These are phyloP conservation scores for Drosophila silvestris DNA, from an alignment of 2,888 invertebrate species.

Conservation along the genomic window DNA sequence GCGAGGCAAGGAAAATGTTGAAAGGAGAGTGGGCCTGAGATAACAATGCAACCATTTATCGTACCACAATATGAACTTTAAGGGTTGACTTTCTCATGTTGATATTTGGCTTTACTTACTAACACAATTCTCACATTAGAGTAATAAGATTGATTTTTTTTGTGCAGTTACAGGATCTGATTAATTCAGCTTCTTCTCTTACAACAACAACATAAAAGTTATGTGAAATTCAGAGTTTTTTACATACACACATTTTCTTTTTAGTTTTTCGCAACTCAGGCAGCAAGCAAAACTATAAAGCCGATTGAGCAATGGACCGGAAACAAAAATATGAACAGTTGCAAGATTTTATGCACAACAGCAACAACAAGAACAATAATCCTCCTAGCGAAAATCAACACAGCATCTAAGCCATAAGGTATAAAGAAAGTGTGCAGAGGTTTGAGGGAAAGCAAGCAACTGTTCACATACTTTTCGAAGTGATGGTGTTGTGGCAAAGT, in stretches of 20 bases:
- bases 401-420: conserved; percentile 2
- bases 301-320: conserved; percentile 65
- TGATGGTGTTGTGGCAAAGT: conserved; percentile 40
- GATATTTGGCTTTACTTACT: conserved; percentile 35
- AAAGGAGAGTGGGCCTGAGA: not conserved
- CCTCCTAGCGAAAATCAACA: not conserved
- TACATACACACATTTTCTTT: conserved; percentile 1
- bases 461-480: conserved; percentile 48
- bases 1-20: not conserved
- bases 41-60: conserved; percentile 44
- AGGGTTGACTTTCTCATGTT: conserved; percentile 32
- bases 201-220: not conserved
- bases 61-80: conserved; percentile 45
- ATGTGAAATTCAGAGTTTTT: not conserved
- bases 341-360: conserved; percentile 22
- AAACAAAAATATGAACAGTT: conserved; percentile 49
- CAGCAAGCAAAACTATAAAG: conserved; percentile 42
- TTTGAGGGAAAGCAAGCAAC: conserved; percentile 38
- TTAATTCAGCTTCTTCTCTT: not conserved
- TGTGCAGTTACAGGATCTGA: not conserved
- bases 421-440: conserved; percentile 31
- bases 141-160: conserved; percentile 28
- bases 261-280: conserved; percentile 6
- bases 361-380: conserved; percentile 10
- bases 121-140: not conserved